These are phyloP conservation scores for Arion vulgaris DNA, from an alignment of 1,140 invertebrate species.

Conservation along the genomic window DNA sequence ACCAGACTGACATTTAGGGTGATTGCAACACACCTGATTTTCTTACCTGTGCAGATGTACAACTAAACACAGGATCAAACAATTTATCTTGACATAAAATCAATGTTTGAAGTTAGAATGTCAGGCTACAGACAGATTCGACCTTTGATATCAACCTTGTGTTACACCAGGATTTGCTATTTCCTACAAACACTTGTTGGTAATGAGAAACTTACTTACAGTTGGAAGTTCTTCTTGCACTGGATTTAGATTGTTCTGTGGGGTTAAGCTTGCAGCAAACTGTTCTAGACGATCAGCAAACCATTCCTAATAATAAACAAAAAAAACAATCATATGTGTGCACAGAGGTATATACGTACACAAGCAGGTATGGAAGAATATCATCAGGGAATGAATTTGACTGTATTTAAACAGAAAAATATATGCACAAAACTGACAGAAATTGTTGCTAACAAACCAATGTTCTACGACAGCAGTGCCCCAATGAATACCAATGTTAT, in stretches of 20 bases:
- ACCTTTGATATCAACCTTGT: not conserved
- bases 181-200: not conserved
- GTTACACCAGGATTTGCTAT: not conserved
- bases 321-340: not conserved
- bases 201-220: constrained; percentile 35
- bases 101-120: not conserved
- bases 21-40: not conserved
- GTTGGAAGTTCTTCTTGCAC: constrained; percentile 35
- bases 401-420: no score
- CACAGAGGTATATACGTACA: not conserved
- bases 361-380: no score
- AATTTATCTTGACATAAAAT: not conserved
- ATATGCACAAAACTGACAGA: no score
- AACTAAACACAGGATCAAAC: not conserved
- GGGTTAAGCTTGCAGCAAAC: constrained; percentile 60
- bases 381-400: no score
- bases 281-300: constrained; percentile 76
- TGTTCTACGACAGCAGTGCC: no score
- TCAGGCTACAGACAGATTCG: not conserved
- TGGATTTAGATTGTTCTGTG: constrained; percentile 14
- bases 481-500: no score
- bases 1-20: not conserved
- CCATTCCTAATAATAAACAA: constrained; percentile 78
- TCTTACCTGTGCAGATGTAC: not conserved
- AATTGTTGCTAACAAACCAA: no score